Percentiles rank a stretch among this genome's conserved stretches.
phyloP scores from a whole-genome alignment of 2,888 invertebrate species.

The Eristalis tenax region DNA sequence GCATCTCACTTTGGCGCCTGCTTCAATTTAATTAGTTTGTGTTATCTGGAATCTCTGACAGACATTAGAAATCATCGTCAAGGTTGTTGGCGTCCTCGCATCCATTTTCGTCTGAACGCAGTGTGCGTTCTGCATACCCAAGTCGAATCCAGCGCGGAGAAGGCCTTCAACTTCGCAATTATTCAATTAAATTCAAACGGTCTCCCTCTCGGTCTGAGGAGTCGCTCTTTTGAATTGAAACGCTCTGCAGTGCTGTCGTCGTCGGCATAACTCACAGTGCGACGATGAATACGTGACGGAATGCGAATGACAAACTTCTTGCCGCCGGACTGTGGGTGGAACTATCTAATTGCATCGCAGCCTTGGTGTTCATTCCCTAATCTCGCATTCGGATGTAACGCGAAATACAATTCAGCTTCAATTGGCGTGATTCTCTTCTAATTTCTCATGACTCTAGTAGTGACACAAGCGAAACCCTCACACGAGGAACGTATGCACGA shows the following conservation, averaged over 20 bases:
- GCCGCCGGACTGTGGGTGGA: slow-evolving; percentile 27
- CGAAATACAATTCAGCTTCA: slow-evolving; percentile 16
- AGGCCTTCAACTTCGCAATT: neutral
- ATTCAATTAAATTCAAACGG: neutral
- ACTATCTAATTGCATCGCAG: slow-evolving; percentile 36
- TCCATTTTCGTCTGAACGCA: neutral
- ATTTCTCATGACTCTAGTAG: neutral
- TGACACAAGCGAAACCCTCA: neutral
- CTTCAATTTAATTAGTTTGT: neutral
- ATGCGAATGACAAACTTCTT: slow-evolving; percentile 1
- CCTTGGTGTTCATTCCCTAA: slow-evolving; percentile 46
- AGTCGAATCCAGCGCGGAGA: neutral
- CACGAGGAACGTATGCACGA: neutral
- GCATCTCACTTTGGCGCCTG: neutral
- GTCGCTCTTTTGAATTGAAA: neutral
- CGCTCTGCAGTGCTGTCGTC: neutral
- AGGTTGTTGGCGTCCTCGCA: neutral
- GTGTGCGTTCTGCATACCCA: neutral
- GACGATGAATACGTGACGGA: slow-evolving; percentile 16
- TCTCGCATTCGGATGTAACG: slow-evolving; percentile 17
- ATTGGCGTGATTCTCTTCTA: slow-evolving; percentile 23
- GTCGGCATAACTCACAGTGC: neutral
- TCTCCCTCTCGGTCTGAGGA: neutral
- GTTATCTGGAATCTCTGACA: neutral
- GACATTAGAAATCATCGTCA: neutral